These are phyloP conservation scores for Hydropsyche tenuis DNA, from an alignment of 1,140 invertebrate genomes.

Conservation along the genomic window DNA sequence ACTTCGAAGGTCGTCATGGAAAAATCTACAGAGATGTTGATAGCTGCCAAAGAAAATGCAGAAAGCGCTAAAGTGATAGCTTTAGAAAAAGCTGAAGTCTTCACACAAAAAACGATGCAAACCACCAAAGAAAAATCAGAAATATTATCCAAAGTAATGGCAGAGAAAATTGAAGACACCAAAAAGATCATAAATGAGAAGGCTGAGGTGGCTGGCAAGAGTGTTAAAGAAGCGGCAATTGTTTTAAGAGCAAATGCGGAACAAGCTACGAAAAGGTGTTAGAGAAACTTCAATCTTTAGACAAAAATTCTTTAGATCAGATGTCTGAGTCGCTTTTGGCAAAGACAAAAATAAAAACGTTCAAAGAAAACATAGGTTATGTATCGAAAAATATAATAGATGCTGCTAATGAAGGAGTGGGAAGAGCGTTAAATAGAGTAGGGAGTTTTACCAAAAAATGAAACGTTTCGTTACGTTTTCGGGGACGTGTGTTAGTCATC, in stretches of 20 bases:
- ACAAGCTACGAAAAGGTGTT: not conserved
- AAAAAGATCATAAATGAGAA: slow-evolving; percentile 29
- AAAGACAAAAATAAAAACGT: not conserved
- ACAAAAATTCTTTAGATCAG: slow-evolving; percentile 30
- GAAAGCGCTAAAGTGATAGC: slow-evolving; percentile 2
- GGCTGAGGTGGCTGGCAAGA: slow-evolving; percentile 13
- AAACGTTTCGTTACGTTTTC: no score
- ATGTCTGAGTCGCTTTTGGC: slow-evolving; percentile 17
- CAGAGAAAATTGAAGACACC: slow-evolving; percentile 26
- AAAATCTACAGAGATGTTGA: slow-evolving; percentile 27
- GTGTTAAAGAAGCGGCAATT: slow-evolving; percentile 3
- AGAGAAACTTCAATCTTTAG: slow-evolving; percentile 37
- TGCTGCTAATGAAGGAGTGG: slow-evolving; percentile 1
- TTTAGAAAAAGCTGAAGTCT: slow-evolving; percentile 34
- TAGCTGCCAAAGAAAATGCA: slow-evolving; percentile 31
- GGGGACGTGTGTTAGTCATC: no score
- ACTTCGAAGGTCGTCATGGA: slow-evolving; percentile 15
- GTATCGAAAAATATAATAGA: slow-evolving; percentile 25
- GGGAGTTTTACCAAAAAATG: no score
- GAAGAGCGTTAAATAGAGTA: not conserved
- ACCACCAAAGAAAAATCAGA: slow-evolving; percentile 25
- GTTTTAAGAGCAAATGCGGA: slow-evolving; percentile 1
- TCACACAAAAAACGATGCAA: slow-evolving; percentile 20
- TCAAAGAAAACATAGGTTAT: slow-evolving; percentile 12
- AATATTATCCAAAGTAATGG: slow-evolving; percentile 16